phyloP scores from a whole-genome alignment of 2,888 invertebrate genomes.

The Euplexia lucipara region DNA sequence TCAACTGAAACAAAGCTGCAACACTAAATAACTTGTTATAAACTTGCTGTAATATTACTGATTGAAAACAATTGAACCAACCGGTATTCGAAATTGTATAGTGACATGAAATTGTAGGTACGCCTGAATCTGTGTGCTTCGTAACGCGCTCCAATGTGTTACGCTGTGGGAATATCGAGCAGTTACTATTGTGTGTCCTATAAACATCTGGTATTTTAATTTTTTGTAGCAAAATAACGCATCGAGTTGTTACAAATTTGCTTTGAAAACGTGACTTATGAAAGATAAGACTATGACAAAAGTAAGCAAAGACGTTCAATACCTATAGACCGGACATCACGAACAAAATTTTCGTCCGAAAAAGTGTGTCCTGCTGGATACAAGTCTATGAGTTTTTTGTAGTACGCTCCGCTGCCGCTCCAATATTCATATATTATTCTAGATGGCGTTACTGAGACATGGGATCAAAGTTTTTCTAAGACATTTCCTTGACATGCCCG shows the following conservation, averaged over 20 bases:
- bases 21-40: slow-evolving; percentile 43
- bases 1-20: slow-evolving; percentile 31
- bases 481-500: too few relatives aligned
- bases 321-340: too few relatives aligned
- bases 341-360: too few relatives aligned
- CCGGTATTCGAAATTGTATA: slow-evolving; percentile 9
- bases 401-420: too few relatives aligned
- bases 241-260: not conserved
- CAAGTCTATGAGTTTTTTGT: too few relatives aligned
- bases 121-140: not conserved
- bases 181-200: not conserved
- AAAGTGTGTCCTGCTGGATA: too few relatives aligned
- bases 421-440: too few relatives aligned
- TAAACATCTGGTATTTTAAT: not conserved
- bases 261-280: too few relatives aligned
- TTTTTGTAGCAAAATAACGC: not conserved
- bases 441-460: too few relatives aligned
- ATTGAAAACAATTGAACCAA: slow-evolving; percentile 43
- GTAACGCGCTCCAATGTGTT: not conserved
- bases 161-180: not conserved
- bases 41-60: slow-evolving; percentile 31
- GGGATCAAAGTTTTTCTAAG: too few relatives aligned
- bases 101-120: slow-evolving; percentile 13
- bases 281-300: too few relatives aligned
- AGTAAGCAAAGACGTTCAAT: too few relatives aligned